phyloP scores from a whole-genome alignment of 2,888 invertebrate genomes.

The Cheilosia vulpina region DNA sequence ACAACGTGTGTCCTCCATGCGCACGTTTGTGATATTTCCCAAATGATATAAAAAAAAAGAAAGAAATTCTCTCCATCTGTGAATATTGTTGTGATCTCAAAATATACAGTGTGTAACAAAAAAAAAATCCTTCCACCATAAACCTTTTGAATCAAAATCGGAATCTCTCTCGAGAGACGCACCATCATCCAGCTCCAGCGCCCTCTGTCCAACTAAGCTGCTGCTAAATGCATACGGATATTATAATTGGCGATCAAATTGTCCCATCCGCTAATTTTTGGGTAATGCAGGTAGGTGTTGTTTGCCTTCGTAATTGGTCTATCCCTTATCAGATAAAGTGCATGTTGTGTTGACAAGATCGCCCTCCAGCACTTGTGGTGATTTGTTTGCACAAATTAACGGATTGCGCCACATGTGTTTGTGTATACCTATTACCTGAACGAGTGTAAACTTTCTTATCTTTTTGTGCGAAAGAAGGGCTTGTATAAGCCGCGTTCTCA shows the following conservation, averaged over 20 bases:
- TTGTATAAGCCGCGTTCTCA: neutral
- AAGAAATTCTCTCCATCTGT: neutral
- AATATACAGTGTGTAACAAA: neutral
- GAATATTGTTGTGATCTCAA: constrained; percentile 23
- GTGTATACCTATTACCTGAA: no score
- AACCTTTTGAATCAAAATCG: constrained; percentile 3
- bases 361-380: constrained; percentile 12
- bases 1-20: constrained; percentile 10
- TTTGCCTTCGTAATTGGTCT: constrained; percentile 3
- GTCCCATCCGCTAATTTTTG: constrained; percentile 83
- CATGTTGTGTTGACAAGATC: neutral
- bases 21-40: constrained; percentile 6
- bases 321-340: neutral
- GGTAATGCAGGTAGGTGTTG: constrained; percentile 83
- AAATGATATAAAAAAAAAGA: neutral
- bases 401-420: constrained; percentile 39
- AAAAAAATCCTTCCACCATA: neutral
- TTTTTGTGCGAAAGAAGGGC: constrained; percentile 33
- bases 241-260: constrained; percentile 84
- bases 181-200: constrained; percentile 33
- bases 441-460: constrained; percentile 59
- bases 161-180: constrained; percentile 33
- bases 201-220: constrained; percentile 45
- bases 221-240: constrained; percentile 84
- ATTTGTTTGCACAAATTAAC: constrained; percentile 49